Conservation (phyloP, 2,113 vertebrate genomes). For the Stigmatopora nigra region DNA sequence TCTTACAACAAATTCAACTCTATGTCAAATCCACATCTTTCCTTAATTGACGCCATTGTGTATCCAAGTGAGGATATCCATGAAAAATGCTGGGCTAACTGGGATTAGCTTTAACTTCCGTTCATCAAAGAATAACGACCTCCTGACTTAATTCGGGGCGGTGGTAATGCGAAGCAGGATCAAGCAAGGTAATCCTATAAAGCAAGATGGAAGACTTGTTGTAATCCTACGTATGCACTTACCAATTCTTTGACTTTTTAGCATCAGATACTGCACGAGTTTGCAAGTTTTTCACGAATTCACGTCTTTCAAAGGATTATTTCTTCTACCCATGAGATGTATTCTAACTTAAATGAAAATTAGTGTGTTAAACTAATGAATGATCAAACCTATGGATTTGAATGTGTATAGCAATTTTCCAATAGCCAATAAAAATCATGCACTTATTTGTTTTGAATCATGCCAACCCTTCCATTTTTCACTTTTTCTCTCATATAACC, state of each 20-base stretch:
- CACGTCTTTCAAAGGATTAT: background rate
- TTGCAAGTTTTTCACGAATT: background rate
- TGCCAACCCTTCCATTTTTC: constrained; percentile 16
- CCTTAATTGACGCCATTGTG: background rate
- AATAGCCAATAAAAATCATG: constrained; percentile 44
- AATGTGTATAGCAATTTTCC: constrained; percentile 37
- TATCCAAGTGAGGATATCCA: background rate
- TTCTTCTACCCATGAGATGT: background rate
- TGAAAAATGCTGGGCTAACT: constrained; percentile 3
- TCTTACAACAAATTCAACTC: background rate
- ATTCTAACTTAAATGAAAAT: too few relatives aligned
- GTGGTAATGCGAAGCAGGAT: constrained; percentile 34
- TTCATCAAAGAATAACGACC: constrained; percentile 17
- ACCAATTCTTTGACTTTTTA: constrained; percentile 22
- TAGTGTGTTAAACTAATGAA: too few relatives aligned
- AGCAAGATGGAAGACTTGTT: constrained; percentile 16
- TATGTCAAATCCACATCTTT: background rate
- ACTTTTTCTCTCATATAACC: constrained; percentile 11
- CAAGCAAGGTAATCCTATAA: constrained; percentile 31
- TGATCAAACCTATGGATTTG: background rate
- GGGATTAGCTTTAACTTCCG: constrained; percentile 13
- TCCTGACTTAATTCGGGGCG: constrained; percentile 17
- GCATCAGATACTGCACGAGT: background rate
- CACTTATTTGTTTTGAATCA: constrained; percentile 41
- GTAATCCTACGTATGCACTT: constrained; percentile 21